Evolutionary conservation across 2,888 invertebrate genomes (phyloP).

Genomic region (Lysandra coridon): DNA sequence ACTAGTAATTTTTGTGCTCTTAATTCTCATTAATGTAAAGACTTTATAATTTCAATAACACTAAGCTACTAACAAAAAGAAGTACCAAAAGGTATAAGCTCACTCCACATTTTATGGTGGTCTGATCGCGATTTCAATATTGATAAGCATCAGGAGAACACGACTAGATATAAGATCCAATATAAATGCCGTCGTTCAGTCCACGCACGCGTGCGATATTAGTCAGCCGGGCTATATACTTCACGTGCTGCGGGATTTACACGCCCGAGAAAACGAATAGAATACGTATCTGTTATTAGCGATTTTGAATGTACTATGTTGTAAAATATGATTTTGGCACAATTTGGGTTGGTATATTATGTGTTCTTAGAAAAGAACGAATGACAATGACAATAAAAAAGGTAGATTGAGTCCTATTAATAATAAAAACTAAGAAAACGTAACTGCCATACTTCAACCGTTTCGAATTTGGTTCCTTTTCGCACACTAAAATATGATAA

Average conservation of each 20-base stretch:
- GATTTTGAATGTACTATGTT: constrained; percentile 10
- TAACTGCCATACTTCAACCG: too few relatives aligned
- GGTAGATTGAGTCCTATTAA: too few relatives aligned
- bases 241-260: constrained; percentile 39
- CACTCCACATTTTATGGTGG: neutral
- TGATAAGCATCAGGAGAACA: constrained; percentile 16
- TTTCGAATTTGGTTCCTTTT: too few relatives aligned
- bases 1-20: too few relatives aligned
- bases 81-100: neutral
- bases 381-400: too few relatives aligned
- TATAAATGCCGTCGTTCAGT: constrained; percentile 27
- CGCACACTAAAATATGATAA: too few relatives aligned
- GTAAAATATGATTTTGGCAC: neutral
- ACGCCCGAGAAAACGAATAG: constrained; percentile 34
- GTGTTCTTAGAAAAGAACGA: neutral
- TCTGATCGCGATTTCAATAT: neutral
- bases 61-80: neutral
- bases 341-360: neutral
- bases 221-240: constrained; percentile 39
- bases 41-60: neutral
- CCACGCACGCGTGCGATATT: constrained; percentile 38
- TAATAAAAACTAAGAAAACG: too few relatives aligned
- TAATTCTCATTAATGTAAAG: too few relatives aligned
- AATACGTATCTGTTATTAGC: constrained; percentile 37
- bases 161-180: constrained; percentile 26